Conservation (phyloP, 2,797 vertebrate genomes). For the Onychomys arenicola region DNA sequence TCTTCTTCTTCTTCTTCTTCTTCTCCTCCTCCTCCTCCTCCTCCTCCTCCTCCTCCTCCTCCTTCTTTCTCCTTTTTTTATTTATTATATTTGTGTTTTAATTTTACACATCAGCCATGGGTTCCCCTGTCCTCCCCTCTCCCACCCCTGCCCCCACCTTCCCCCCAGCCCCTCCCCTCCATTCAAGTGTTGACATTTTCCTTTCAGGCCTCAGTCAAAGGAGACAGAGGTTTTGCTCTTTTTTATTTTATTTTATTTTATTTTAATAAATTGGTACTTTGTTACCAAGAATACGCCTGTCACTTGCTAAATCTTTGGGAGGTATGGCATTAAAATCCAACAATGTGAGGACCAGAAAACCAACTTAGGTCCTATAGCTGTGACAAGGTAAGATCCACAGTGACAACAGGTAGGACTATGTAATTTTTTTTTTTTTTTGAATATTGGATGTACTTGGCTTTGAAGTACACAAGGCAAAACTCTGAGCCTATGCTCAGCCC, state of each 20-base stretch:
- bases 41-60: too few relatives aligned
- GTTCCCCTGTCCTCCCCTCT: too few relatives aligned
- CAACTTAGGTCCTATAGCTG: background rate
- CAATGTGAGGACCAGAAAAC: background rate
- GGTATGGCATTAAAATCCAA: background rate
- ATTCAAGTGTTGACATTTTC: background rate
- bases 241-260: too few relatives aligned
- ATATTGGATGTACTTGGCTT: background rate
- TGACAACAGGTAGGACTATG: background rate
- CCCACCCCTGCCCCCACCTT: too few relatives aligned
- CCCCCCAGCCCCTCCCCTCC: too few relatives aligned
- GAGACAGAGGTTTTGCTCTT: background rate
- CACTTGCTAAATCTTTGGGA: background rate
- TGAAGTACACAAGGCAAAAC: background rate
- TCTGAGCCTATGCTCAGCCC: background rate
- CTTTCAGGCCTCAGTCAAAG: background rate
- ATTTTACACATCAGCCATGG: too few relatives aligned
- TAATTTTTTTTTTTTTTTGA: background rate
- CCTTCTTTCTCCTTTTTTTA: too few relatives aligned
- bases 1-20: too few relatives aligned
- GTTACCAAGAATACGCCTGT: background rate
- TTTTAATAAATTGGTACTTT: background rate
- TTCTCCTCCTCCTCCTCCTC: too few relatives aligned
- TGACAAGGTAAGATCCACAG: background rate
- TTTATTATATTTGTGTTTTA: too few relatives aligned